Evolutionary conservation across 2,797 vertebrate species (phyloP).

Genomic region (Notolabrus celidotus): DNA sequence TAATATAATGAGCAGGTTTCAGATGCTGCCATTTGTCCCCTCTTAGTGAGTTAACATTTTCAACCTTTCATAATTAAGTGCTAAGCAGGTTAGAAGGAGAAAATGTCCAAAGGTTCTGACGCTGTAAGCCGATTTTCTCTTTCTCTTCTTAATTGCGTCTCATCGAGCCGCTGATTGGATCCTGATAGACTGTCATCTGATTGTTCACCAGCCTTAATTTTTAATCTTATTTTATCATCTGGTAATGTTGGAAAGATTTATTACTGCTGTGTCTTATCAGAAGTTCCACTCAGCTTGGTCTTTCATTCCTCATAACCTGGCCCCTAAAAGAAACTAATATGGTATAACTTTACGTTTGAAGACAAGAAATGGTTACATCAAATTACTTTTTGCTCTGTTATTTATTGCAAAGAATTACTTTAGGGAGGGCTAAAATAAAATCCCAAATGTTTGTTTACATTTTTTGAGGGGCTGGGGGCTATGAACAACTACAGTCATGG

Average conservation of each 20-base stretch:
- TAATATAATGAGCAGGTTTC: not conserved
- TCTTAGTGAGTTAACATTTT: constrained; percentile 25
- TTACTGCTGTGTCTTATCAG: constrained; percentile 51
- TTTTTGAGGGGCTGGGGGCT: no score
- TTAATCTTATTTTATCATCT: constrained; percentile 75
- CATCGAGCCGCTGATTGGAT: constrained; percentile 74
- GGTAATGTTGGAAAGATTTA: constrained; percentile 65
- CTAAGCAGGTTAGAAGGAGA: constrained; percentile 52
- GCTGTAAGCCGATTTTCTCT: constrained; percentile 70
- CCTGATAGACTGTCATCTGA: constrained; percentile 70
- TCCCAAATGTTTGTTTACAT: no score
- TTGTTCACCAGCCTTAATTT: constrained; percentile 67
- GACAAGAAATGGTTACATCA: constrained; percentile 33
- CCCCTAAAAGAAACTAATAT: constrained; percentile 55
- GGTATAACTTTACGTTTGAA: constrained; percentile 48
- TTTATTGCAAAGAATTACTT: no score
- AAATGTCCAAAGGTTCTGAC: constrained; percentile 49
- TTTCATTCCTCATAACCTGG: constrained; percentile 63
- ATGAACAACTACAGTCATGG: no score
- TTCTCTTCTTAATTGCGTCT: constrained; percentile 73
- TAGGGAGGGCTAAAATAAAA: no score
- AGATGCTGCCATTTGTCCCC: constrained; percentile 22
- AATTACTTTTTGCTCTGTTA: constrained; percentile 49
- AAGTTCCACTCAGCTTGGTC: constrained; percentile 35
- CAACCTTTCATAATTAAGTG: constrained; percentile 54